Evolutionary conservation across 2,888 invertebrate species (phyloP).

Genomic region (Euclidia mi): DNA sequence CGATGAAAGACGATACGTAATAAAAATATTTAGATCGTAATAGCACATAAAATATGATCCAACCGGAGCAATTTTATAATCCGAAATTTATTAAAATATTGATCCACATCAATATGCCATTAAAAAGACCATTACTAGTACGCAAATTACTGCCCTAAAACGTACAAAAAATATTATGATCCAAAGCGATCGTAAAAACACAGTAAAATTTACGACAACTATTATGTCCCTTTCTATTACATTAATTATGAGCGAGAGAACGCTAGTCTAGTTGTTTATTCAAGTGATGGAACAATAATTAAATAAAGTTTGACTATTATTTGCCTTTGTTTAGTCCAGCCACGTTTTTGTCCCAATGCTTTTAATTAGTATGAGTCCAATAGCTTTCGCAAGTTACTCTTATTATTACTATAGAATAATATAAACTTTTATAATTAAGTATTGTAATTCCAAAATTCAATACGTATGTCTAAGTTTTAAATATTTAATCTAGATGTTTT

Average conservation of each 20-base stretch:
- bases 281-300: conserved; percentile 51
- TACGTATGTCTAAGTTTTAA: neutral
- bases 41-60: too few species aligned
- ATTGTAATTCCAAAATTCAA: neutral
- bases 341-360: conserved; percentile 50
- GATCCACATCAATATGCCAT: conserved; percentile 12
- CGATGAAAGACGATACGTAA: too few species aligned
- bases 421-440: conserved; percentile 38
- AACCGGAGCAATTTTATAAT: neutral
- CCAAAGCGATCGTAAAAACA: conserved; percentile 34
- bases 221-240: conserved; percentile 36
- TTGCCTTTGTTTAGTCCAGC: conserved; percentile 38
- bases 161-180: conserved; percentile 1
- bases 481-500: too few species aligned
- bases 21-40: too few species aligned
- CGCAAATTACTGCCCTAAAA: conserved; percentile 2
- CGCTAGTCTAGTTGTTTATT: conserved; percentile 44
- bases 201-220: conserved; percentile 35
- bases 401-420: conserved; percentile 22
- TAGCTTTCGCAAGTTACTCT: conserved; percentile 37
- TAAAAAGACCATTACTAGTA: conserved; percentile 5
- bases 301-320: conserved; percentile 54
- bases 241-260: conserved; percentile 29
- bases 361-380: conserved; percentile 52
- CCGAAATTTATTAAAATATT: conserved; percentile 3